These are phyloP conservation scores for Erinaceus europaeus DNA, from an alignment of 2,113 vertebrate genomes.

Conservation along the genomic window DNA sequence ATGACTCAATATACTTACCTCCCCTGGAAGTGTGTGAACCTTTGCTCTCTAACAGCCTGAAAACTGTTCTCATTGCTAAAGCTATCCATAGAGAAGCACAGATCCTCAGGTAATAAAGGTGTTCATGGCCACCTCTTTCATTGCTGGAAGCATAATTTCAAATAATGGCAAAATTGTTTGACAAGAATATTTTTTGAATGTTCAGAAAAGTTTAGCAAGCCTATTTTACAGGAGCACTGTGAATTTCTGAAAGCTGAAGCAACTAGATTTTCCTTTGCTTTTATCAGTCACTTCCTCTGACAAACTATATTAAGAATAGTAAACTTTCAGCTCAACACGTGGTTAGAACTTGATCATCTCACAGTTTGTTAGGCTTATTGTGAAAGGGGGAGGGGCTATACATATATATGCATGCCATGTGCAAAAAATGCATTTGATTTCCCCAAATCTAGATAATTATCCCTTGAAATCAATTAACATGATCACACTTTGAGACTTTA, in stretches of 20 bases:
- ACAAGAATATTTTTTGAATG: background rate
- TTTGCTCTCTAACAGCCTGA: background rate
- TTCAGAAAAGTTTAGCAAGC: background rate
- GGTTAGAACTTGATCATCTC: background rate
- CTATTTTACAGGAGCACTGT: background rate
- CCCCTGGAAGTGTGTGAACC: background rate
- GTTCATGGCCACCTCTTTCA: background rate
- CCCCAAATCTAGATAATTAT: background rate
- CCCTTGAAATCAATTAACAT: background rate
- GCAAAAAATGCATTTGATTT: background rate
- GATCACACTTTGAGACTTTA: background rate
- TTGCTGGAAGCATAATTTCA: background rate
- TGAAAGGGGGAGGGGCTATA: background rate
- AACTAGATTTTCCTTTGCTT: background rate
- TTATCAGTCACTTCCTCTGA: background rate
- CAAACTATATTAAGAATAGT: background rate
- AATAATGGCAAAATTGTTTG: constrained; percentile 17
- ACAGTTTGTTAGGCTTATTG: background rate
- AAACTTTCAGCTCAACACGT: background rate
- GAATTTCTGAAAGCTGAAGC: constrained; percentile 10
- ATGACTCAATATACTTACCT: background rate
- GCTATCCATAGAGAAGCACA: background rate
- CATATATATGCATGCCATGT: too few species aligned
- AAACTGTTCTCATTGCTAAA: background rate
- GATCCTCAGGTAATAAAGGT: background rate